Base-by-base conservation (phyloP, 2,888 invertebrate genomes). In the Ctenicera cuprea region DNA sequence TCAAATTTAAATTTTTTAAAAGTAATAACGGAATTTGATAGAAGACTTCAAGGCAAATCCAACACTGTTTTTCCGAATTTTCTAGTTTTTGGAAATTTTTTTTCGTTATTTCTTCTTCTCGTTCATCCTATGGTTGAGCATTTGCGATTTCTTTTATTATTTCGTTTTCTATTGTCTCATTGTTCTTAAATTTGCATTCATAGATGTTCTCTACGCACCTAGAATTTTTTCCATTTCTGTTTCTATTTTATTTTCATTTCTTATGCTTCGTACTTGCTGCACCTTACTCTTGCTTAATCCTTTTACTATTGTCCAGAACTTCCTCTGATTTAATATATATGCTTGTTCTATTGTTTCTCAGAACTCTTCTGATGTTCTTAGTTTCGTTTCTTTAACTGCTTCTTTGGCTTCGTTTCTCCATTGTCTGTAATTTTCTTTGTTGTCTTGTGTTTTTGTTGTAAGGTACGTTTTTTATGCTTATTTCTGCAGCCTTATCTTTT, bases 121-220 rank as follows among this genome's bases (percentile, higher is more conserved):
- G 22, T 52, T 52, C 52, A 4, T 52, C 26, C 52, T 52, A 3
- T 26, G 7, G 52, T 26, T 52, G 22, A 9, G 20, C 11, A 22
- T 52, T 52, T 52, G n/a, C 52, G 20, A 12, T 20, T 52, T 9
- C 52, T 52, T 52, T 3, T 52, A 22, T 26, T 52, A 26, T 22
- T 52, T n/a, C 48, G 8, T 52, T 52, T 52, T 52, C 52, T 52
- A 52, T 52, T 52, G 2, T 20, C 20, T 9, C 52, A n/a, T 52
- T 1, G 20, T 52, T 52, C 8, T 52, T 26, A 9, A 48, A 48
- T 48, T 48, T 20, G 48, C 48, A 3, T 48, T 48, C 48, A 48
- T 48, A 48, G 48, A 18, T 18, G 3, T 48, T 48, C 8, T 8
- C 20, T 14, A 18, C 3, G 20, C 18, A 7, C n/a, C 20, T 20